A percentile compares a stretch with the other conserved stretches of the same genome.
Evolutionary conservation across 2,888 invertebrate species (phyloP).

Genomic region (Amaurobius ferox): DNA sequence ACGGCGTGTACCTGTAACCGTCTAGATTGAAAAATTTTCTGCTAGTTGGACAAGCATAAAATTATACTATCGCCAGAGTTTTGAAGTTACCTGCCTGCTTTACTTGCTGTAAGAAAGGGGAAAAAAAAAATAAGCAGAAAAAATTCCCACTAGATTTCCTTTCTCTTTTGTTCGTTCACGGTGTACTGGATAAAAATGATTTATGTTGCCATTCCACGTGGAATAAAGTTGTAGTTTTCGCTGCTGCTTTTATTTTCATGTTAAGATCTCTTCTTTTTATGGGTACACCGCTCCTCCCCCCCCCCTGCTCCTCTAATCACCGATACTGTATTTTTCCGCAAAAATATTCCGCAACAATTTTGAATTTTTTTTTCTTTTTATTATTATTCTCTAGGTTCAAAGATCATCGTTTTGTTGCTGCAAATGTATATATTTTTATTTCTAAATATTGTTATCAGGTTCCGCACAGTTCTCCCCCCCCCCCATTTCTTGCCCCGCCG

Average conservation of each 20-base stretch:
- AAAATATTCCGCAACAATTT: slow-evolving; percentile 22
- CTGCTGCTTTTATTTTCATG: slow-evolving; percentile 18
- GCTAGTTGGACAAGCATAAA: slow-evolving; percentile 71
- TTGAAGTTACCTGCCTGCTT: slow-evolving; percentile 3
- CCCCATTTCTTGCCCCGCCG: background rate
- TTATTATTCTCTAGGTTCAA: slow-evolving; percentile 5
- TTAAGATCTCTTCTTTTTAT: background rate
- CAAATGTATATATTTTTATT: background rate
- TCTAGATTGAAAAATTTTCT: slow-evolving; percentile 69
- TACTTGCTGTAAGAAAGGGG: slow-evolving; percentile 30
- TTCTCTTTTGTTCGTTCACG: slow-evolving; percentile 58
- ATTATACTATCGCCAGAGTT: slow-evolving; percentile 60
- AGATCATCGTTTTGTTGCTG: slow-evolving; percentile 24
- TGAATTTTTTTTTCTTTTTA: background rate
- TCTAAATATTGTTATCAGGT: slow-evolving; percentile 25
- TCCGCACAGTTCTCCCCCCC: background rate
- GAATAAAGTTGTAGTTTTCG: slow-evolving; percentile 63
- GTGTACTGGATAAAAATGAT: slow-evolving; percentile 62
- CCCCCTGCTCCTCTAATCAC: slow-evolving; percentile 32
- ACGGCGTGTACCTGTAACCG: slow-evolving; percentile 38
- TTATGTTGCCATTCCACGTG: slow-evolving; percentile 70
- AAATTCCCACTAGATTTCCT: slow-evolving; percentile 16
- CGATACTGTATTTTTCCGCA: slow-evolving; percentile 1
- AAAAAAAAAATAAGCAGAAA: background rate
- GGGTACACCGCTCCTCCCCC: background rate